Base-by-base conservation (phyloP, 2,888 invertebrate species). In the Caenorhabditis sulstoni region DNA sequence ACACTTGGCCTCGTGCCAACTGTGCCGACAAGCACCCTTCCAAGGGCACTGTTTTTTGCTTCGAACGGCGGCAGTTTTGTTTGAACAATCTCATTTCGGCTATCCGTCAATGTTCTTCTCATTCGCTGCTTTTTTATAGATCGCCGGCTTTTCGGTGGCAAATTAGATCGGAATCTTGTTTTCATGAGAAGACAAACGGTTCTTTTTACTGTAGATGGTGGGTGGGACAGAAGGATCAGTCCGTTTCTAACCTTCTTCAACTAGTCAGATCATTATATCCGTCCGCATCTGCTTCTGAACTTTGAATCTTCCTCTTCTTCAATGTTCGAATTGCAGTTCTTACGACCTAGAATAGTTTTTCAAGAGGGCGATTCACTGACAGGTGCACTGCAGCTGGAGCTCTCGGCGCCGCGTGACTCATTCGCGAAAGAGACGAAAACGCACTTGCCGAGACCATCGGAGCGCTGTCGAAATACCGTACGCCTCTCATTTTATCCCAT, bases 1-100 rank as follows among this genome's bases (percentile, higher is more conserved):
- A 57, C 39, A 18, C 55, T 55, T 73, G 73, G 73, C 73, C 58
- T 58, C 50, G 64, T 64, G 73, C 73, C 73, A 73, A 73, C 53
- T 71, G 39, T 73, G 73, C 73, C 73, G 73, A 58, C 70, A 70
- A 70, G 61, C 50, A 20, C 35, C 29, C 7, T 16, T 66, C 29
- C 68, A 68, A 58, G 53, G 64, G 47, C 58, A 64, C 44, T 18
- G 57, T 41, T 64, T 71, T 73, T 73, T 73, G 29, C 29, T 29
- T 29, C 29, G 35, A 18, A 14, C 62, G 73, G 22, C 73, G 73
- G 73, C 73, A 52, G 20, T 37, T 64, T 58, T 73, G 73, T 73
- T 73, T 73, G 73, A 73, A 73, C 73, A 73, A 73, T n/a, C 23
- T 55, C 55, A 64, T 73, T 64, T 3, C 57, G 52, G 29, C 23